phyloP scores from a whole-genome alignment of 2,888 invertebrate genomes.

The Drosophila kuntzei region DNA sequence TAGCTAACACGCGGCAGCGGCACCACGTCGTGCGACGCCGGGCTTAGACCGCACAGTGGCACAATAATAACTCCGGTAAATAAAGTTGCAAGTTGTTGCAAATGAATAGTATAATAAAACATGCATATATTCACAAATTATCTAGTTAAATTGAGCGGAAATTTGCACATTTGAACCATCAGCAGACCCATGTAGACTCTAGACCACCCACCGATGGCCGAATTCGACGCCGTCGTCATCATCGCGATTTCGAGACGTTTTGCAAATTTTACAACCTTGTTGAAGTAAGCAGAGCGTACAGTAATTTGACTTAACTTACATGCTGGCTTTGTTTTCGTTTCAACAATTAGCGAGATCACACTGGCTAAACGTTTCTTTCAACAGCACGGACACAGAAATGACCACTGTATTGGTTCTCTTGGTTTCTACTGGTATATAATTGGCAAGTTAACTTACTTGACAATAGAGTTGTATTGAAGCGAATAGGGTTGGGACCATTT shows the following conservation, averaged over 20 bases:
- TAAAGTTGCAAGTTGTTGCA: background rate
- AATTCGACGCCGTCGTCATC: conserved; percentile 21
- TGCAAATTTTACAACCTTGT: conserved; percentile 13
- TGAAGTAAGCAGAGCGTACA: background rate
- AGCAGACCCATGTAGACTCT: conserved; percentile 4
- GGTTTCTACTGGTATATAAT: conserved; percentile 8
- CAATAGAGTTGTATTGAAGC: too few relatives aligned
- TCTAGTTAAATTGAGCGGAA: background rate
- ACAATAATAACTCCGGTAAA: conserved; percentile 15
- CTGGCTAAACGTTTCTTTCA: conserved; percentile 32
- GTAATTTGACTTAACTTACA: conserved; percentile 34
- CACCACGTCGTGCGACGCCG: conserved; percentile 56
- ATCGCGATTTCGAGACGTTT: conserved; percentile 17
- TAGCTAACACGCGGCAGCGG: conserved; percentile 42
- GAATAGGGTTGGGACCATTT: too few relatives aligned
- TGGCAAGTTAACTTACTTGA: conserved; percentile 8
- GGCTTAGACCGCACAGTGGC: conserved; percentile 21
- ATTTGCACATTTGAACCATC: conserved; percentile 16
- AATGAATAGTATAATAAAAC: background rate
- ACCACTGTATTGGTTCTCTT: conserved; percentile 16
- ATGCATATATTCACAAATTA: background rate
- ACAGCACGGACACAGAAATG: conserved; percentile 57
- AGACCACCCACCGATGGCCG: conserved; percentile 12
- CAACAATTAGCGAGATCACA: conserved; percentile 26
- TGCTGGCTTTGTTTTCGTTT: conserved; percentile 29